Evolutionary conservation across 2,888 invertebrate species (phyloP).

Genomic region (Cenopis cana): DNA sequence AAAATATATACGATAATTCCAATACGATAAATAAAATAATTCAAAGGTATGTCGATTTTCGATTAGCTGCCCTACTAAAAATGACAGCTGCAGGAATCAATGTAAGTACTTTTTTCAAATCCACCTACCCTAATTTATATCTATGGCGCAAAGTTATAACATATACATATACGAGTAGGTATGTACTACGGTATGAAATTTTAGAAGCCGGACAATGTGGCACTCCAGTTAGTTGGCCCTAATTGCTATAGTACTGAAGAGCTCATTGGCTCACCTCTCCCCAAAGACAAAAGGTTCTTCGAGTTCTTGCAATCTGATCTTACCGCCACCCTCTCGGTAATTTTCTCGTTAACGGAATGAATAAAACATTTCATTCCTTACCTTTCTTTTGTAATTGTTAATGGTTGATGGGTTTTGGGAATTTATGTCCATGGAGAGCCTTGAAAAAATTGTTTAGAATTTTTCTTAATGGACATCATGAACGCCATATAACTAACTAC

Average conservation of each 20-base stretch:
- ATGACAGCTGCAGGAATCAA: too few relatives aligned
- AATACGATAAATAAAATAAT: too few relatives aligned
- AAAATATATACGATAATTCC: too few relatives aligned
- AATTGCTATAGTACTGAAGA: conserved; percentile 75
- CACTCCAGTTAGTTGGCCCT: conserved; percentile 67
- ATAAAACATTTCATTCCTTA: conserved; percentile 85
- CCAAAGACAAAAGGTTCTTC: conserved; percentile 79
- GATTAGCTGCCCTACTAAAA: background rate
- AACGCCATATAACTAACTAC: conserved; percentile 47
- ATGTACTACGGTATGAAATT: conserved; percentile 15
- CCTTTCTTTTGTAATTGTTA: conserved; percentile 84
- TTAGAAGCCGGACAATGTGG: conserved; percentile 27
- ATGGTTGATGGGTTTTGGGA: conserved; percentile 82
- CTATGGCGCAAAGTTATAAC: background rate
- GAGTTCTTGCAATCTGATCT: conserved; percentile 82
- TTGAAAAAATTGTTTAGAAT: conserved; percentile 65
- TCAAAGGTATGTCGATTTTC: too few relatives aligned
- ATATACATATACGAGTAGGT: too few relatives aligned
- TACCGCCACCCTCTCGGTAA: conserved; percentile 77
- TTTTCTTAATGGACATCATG: conserved; percentile 68
- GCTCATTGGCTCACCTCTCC: conserved; percentile 78
- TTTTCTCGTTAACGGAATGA: conserved; percentile 84
- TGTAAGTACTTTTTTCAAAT: too few relatives aligned
- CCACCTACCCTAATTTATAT: background rate
- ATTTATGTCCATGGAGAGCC: conserved; percentile 74